phyloP scores from a whole-genome alignment of 2,888 invertebrate genomes.

The Allacma fusca region DNA sequence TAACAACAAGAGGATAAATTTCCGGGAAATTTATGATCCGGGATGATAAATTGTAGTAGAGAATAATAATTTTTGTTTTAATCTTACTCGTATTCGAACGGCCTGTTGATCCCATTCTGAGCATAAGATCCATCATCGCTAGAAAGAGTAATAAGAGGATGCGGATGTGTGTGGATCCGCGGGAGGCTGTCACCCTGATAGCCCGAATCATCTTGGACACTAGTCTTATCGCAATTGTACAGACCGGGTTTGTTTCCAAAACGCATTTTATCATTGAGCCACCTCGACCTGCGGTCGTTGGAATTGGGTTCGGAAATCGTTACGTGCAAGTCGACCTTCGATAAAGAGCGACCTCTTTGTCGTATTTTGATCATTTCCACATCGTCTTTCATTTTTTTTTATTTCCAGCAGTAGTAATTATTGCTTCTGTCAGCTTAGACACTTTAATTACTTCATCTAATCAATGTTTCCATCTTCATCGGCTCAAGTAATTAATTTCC shows the following conservation, averaged over 20 bases:
- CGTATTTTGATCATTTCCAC: background rate
- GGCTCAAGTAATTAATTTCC: too few species aligned
- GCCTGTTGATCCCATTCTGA: background rate
- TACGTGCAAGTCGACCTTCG: constrained; percentile 11
- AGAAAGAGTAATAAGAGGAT: background rate
- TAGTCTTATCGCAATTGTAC: background rate
- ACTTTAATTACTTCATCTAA: too few species aligned
- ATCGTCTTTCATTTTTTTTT: constrained; percentile 5
- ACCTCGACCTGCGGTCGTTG: constrained; percentile 37
- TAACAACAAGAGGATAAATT: too few species aligned
- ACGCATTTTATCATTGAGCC: constrained; percentile 45
- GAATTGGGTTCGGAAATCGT: constrained; percentile 29
- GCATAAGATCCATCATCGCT: background rate
- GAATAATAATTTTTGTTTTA: background rate
- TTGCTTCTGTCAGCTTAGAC: background rate
- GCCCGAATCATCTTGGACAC: constrained; percentile 10
- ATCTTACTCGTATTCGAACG: background rate
- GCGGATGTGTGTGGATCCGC: background rate
- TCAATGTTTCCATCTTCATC: too few species aligned
- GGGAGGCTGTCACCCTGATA: constrained; percentile 23
- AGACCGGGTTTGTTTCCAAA: background rate
- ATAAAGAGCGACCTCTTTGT: background rate
- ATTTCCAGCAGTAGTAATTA: background rate
- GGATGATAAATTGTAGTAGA: too few species aligned
- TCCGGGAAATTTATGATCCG: too few species aligned